Evolutionary conservation across 2,888 invertebrate species (phyloP).

Genomic region (Mactromeris polynyma): DNA sequence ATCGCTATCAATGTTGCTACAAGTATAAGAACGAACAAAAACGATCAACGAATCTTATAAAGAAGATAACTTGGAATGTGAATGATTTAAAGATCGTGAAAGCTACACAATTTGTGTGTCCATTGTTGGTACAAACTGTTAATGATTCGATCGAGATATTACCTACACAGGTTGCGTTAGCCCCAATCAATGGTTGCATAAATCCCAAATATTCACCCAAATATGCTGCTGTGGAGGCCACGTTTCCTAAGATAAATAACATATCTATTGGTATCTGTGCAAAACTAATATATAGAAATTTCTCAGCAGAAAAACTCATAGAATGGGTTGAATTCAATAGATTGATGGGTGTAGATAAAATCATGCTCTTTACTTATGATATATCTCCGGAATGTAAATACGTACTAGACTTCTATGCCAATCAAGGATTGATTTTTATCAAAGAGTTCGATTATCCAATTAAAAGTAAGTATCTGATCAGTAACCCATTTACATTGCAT

Average conservation of each 20-base stretch:
- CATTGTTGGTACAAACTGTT: constrained; percentile 14
- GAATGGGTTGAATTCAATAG: constrained; percentile 52
- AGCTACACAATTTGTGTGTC: constrained; percentile 45
- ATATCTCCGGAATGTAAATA: neutral
- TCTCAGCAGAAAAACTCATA: constrained; percentile 29
- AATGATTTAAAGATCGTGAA: constrained; percentile 27
- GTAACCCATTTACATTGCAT: no score
- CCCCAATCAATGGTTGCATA: neutral
- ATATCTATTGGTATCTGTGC: constrained; percentile 45
- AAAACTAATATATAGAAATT: constrained; percentile 37
- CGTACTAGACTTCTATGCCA: constrained; percentile 33
- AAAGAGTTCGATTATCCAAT: constrained; percentile 47
- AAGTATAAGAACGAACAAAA: neutral
- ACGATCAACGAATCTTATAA: neutral
- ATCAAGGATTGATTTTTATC: constrained; percentile 18
- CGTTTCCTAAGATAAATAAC: neutral
- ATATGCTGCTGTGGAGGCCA: constrained; percentile 13
- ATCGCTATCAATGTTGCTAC: constrained; percentile 29
- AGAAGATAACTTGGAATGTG: constrained; percentile 36
- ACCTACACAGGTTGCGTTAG: constrained; percentile 17
- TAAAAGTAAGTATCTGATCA: constrained; percentile 36
- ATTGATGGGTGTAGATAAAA: constrained; percentile 37
- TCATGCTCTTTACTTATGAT: constrained; percentile 37
- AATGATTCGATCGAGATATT: neutral
- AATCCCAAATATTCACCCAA: neutral